Evolutionary conservation across 2,888 invertebrate species (phyloP).

Genomic region (Galeopsomyia nigrocyanea): DNA sequence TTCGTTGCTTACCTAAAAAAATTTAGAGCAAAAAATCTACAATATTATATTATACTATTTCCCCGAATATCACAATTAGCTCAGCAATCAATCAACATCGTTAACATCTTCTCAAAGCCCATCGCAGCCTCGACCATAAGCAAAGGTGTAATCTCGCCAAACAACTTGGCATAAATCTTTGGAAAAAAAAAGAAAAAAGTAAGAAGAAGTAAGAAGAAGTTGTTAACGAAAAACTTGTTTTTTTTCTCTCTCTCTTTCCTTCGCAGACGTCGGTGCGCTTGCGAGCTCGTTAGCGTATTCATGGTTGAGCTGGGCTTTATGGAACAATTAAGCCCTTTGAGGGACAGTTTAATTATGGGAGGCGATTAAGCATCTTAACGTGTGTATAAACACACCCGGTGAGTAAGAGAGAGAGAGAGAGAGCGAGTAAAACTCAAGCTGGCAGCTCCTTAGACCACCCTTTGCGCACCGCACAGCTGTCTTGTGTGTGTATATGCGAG

Average conservation of each 20-base stretch:
- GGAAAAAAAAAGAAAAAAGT: neutral
- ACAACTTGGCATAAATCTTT: neutral
- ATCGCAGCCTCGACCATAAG: too few species aligned
- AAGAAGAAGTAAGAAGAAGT: neutral
- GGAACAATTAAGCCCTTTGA: slow-evolving; percentile 69
- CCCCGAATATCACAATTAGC: too few species aligned
- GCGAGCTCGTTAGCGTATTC: slow-evolving; percentile 67
- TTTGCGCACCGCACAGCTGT: slow-evolving; percentile 48
- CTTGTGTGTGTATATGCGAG: slow-evolving; percentile 11
- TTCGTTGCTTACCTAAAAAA: too few species aligned
- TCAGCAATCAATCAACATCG: too few species aligned
- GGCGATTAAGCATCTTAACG: slow-evolving; percentile 69
- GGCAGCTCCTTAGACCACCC: slow-evolving; percentile 49
- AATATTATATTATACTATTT: too few species aligned
- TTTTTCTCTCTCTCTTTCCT: too few species aligned
- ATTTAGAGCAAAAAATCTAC: too few species aligned
- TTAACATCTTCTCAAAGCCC: too few species aligned
- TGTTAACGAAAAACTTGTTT: slow-evolving; percentile 2
- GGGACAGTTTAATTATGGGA: slow-evolving; percentile 69
- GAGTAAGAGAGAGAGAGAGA: too few species aligned
- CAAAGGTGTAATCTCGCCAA: too few species aligned
- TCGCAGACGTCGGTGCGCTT: slow-evolving; percentile 5
- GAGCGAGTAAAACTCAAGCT: slow-evolving; percentile 59
- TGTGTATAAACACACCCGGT: slow-evolving; percentile 62
- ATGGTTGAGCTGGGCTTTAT: slow-evolving; percentile 60